Evolutionary conservation across 2,888 invertebrate species (phyloP).

Genomic region (Subacronicta megacephala): DNA sequence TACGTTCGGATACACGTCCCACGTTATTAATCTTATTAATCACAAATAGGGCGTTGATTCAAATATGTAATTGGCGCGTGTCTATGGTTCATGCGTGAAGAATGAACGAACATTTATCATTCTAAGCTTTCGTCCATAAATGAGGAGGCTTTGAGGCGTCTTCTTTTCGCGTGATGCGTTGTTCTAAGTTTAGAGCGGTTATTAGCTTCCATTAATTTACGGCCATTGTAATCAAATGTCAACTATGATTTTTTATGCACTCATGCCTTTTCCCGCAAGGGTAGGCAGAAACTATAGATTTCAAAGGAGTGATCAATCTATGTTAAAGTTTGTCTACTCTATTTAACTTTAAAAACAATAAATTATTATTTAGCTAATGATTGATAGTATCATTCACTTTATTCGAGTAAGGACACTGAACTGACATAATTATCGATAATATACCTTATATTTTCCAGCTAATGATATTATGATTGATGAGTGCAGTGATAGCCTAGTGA

Average conservation of each 20-base stretch:
- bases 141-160: background rate
- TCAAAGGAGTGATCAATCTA: too few species aligned
- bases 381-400: too few species aligned
- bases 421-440: background rate
- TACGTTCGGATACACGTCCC: background rate
- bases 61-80: slow-evolving; percentile 41
- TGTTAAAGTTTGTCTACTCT: too few species aligned
- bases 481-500: too few species aligned
- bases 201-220: too few species aligned
- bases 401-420: slow-evolving; percentile 12
- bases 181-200: too few species aligned
- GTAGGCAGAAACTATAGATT: too few species aligned
- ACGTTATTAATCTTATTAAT: slow-evolving; percentile 31
- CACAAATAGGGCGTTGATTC: slow-evolving; percentile 33
- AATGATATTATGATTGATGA: too few species aligned
- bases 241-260: too few species aligned
- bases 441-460: slow-evolving; percentile 7
- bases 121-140: slow-evolving; percentile 17
- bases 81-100: slow-evolving; percentile 32
- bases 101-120: slow-evolving; percentile 30
- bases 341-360: background rate
- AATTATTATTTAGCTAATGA: background rate
- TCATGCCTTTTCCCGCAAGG: too few species aligned
- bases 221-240: too few species aligned
- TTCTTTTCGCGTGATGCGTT: background rate